Percentiles rank a stretch among this genome's conserved stretches.
phyloP scores from a whole-genome alignment of 2,888 invertebrate genomes.

The Lasius fuliginosus region DNA sequence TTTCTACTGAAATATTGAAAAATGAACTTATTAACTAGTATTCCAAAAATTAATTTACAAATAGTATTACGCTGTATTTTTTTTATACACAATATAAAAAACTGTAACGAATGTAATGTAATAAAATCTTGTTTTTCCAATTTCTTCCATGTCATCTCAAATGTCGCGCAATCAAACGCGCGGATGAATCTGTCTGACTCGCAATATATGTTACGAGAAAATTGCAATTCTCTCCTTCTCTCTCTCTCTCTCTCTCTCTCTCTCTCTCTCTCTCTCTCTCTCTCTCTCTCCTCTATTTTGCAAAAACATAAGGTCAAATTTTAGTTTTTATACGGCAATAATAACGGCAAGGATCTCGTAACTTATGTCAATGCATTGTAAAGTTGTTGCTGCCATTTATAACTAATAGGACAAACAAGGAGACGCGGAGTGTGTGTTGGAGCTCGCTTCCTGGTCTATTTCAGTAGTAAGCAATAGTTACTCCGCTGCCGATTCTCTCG shows the following conservation, averaged over 20 bases:
- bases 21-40: neutral
- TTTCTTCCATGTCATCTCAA: neutral
- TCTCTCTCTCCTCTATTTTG: neutral
- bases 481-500: constrained; percentile 45
- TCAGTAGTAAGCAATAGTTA: constrained; percentile 46
- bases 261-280: neutral
- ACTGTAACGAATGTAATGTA: neutral
- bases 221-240: neutral
- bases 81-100: neutral
- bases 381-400: constrained; percentile 46
- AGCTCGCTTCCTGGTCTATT: constrained; percentile 50
- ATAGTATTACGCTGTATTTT: neutral
- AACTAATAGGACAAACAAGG: constrained; percentile 45
- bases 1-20: constrained; percentile 24
- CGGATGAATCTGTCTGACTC: neutral
- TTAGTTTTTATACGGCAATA: constrained; percentile 17
- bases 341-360: neutral
- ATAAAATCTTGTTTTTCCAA: neutral
- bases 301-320: constrained; percentile 11
- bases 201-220: neutral
- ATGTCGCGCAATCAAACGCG: neutral
- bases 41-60: neutral
- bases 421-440: neutral
- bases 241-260: neutral
- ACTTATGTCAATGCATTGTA: constrained; percentile 35